Evolutionary conservation across 1,140 invertebrate genomes (phyloP).

Genomic region (Venustaconcha ellipsiformis): DNA sequence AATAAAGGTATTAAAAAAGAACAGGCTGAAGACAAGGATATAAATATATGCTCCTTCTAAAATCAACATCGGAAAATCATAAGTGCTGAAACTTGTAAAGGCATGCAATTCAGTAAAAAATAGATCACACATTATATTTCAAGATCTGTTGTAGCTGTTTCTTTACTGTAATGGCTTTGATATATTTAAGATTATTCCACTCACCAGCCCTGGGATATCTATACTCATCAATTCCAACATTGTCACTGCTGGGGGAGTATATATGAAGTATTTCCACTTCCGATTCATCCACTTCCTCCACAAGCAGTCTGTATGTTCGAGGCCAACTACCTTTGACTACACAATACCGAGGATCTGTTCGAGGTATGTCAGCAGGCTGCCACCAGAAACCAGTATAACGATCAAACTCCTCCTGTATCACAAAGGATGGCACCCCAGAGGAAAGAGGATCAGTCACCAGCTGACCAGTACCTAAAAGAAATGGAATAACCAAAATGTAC

Average conservation of each 20-base stretch:
- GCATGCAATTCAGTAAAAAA: no score
- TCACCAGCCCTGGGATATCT: constrained; percentile 86
- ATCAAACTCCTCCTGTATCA: constrained; percentile 98
- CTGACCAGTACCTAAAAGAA: constrained; percentile 35
- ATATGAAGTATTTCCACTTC: constrained; percentile 86
- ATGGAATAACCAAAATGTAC: constrained; percentile 29
- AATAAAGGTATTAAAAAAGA: no score
- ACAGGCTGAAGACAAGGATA: no score
- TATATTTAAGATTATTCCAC: background rate
- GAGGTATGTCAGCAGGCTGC: background rate
- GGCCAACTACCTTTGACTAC: constrained; percentile 66
- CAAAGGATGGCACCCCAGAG: constrained; percentile 94
- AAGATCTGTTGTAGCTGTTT: no score
- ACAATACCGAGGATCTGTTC: background rate
- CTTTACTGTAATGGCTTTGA: no score
- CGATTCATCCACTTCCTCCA: constrained; percentile 96
- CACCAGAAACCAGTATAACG: constrained; percentile 78
- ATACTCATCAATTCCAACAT: constrained; percentile 83
- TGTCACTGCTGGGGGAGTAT: constrained; percentile 45
- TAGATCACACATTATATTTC: no score
- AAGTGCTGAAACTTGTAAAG: no score
- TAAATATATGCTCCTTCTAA: no score
- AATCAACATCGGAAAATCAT: no score
- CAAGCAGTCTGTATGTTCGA: constrained; percentile 84
- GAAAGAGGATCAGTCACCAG: constrained; percentile 84